A percentile compares a stretch with the other conserved stretches of the same genome.
phyloP scores from a whole-genome alignment of 2,888 invertebrate genomes.

The Rhimphoctona megacephalus region DNA sequence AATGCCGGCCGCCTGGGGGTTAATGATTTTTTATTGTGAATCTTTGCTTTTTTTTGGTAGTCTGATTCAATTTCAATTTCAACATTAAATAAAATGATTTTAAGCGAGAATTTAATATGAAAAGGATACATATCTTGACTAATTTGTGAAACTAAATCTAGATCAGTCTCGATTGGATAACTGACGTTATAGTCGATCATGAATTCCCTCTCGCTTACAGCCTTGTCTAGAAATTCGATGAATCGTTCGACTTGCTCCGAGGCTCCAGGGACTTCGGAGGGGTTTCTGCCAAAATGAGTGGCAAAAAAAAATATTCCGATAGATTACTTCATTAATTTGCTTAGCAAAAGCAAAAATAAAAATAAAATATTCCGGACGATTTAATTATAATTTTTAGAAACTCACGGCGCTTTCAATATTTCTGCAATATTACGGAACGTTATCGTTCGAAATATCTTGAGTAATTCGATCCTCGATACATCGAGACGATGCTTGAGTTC shows the following conservation, averaged over 20 bases:
- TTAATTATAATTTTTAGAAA: conserved; percentile 30
- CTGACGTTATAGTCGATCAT: conserved; percentile 89
- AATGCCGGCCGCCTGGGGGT: too few species aligned
- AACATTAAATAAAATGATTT: not conserved
- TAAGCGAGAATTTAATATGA: conserved; percentile 1
- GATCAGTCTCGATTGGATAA: conserved; percentile 89
- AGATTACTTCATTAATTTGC: too few species aligned
- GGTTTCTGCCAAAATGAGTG: conserved; percentile 68
- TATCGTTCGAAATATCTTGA: conserved; percentile 84
- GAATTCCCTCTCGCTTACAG: conserved; percentile 87
- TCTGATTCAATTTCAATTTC: not conserved
- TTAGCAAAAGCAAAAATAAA: not conserved
- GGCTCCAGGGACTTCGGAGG: conserved; percentile 75
- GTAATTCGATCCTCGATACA: conserved; percentile 85
- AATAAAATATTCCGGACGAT: not conserved
- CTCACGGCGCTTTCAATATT: conserved; percentile 83
- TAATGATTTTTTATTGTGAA: not conserved
- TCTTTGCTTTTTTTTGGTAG: not conserved
- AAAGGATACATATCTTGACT: conserved; percentile 90
- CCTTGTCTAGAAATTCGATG: conserved; percentile 85
- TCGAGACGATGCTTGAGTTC: conserved; percentile 86
- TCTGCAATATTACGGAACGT: conserved; percentile 82
- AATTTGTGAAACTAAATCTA: conserved; percentile 88
- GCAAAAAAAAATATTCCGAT: not conserved
- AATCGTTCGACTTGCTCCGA: conserved; percentile 83